phyloP scores from a whole-genome alignment of 2,888 invertebrate species.

The Cantharis rufa region DNA sequence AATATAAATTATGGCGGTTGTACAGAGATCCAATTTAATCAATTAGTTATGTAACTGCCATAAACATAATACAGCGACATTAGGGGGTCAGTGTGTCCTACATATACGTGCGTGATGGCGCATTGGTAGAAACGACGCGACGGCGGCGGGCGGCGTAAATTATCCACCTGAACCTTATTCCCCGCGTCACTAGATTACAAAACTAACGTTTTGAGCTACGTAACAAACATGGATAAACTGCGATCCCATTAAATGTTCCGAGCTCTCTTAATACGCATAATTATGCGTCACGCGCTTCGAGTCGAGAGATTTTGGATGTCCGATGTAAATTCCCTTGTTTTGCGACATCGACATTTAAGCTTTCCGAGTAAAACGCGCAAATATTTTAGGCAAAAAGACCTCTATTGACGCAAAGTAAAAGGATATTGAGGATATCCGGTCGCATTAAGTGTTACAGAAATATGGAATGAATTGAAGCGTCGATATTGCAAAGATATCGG shows the following conservation, averaged over 20 bases:
- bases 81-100: background rate
- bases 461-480: slow-evolving; percentile 36
- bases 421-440: slow-evolving; percentile 29
- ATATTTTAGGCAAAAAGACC: background rate
- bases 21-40: background rate
- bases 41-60: background rate
- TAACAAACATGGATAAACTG: slow-evolving; percentile 15
- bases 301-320: background rate
- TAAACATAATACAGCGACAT: background rate
- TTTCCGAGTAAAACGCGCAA: background rate
- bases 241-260: slow-evolving; percentile 17
- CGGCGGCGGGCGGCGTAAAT: background rate
- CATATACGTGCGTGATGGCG: background rate
- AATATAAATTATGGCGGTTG: background rate
- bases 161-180: background rate
- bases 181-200: background rate
- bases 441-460: slow-evolving; percentile 28
- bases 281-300: slow-evolving; percentile 17
- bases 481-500: slow-evolving; percentile 32
- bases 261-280: slow-evolving; percentile 27
- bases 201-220: background rate
- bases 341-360: background rate
- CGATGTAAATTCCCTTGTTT: background rate
- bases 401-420: slow-evolving; percentile 20
- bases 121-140: background rate